These are phyloP conservation scores for Australoheros scitulus DNA, from an alignment of 2,113 vertebrate genomes.

Conservation along the genomic window DNA sequence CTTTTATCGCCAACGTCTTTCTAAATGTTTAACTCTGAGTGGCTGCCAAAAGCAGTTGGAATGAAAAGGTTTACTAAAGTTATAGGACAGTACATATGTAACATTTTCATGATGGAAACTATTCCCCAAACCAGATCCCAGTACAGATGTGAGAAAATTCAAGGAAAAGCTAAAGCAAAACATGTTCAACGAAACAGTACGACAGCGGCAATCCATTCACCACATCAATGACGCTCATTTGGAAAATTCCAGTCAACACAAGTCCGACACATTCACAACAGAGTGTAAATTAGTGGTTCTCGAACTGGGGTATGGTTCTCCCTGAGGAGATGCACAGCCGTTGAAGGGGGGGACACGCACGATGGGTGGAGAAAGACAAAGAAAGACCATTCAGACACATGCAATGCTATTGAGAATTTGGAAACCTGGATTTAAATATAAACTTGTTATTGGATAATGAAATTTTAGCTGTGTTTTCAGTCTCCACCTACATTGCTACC, in stretches of 20 bases:
- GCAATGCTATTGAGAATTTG: background rate
- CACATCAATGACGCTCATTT: background rate
- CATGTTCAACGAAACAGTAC: background rate
- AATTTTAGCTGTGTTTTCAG: too few species aligned
- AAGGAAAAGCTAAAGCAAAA: background rate
- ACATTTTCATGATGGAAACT: background rate
- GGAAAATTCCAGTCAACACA: constrained; percentile 1
- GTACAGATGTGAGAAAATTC: background rate
- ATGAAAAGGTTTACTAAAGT: constrained; percentile 24
- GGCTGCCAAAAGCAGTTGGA: constrained; percentile 15
- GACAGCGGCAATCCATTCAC: background rate
- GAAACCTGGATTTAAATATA: background rate
- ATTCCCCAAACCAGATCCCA: background rate
- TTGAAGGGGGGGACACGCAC: background rate
- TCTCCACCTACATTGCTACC: background rate
- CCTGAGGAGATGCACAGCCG: constrained; percentile 4
- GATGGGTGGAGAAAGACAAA: background rate
- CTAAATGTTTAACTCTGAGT: background rate
- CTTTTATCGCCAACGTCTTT: background rate
- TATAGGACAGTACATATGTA: constrained; percentile 34
- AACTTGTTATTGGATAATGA: background rate
- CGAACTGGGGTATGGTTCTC: background rate
- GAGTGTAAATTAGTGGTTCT: constrained; percentile 12
- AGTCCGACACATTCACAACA: background rate
- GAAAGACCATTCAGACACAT: background rate